A percentile compares a stretch with the other conserved stretches of the same genome.
phyloP scores from a whole-genome alignment of 2,113 vertebrate genomes.

The Pantherophis guttatus region DNA sequence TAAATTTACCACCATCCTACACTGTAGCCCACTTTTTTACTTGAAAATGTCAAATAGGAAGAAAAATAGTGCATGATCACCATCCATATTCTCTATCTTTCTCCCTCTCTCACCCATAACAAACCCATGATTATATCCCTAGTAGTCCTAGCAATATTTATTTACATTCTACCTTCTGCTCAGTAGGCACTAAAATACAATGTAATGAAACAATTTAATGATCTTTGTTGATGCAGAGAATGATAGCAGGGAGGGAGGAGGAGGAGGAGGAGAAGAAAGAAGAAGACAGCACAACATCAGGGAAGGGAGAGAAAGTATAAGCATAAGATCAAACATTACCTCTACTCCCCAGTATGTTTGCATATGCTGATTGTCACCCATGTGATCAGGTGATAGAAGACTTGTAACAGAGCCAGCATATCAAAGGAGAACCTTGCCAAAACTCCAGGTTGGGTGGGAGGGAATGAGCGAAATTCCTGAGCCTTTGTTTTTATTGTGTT shows the following conservation, averaged over 20 bases:
- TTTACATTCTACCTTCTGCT: neutral
- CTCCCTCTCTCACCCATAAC: neutral
- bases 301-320: slow-evolving; percentile 39
- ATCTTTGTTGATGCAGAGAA: slow-evolving; percentile 30
- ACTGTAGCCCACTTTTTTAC: neutral
- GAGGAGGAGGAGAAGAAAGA: neutral
- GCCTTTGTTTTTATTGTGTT: slow-evolving; percentile 16
- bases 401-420: neutral
- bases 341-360: slow-evolving; percentile 42
- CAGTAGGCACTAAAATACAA: neutral
- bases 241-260: neutral
- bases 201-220: neutral
- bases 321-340: slow-evolving; percentile 47
- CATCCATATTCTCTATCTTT: neutral
- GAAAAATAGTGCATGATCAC: neutral
- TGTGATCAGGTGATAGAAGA: slow-evolving; percentile 8
- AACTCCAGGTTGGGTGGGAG: neutral
- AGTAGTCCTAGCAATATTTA: neutral
- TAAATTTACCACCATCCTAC: neutral
- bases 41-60: neutral
- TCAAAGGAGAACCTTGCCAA: neutral
- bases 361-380: slow-evolving; percentile 44
- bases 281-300: slow-evolving; percentile 27
- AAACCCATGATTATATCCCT: neutral
- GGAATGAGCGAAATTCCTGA: neutral